phyloP scores from a whole-genome alignment of 2,797 vertebrate genomes.

The Crenichthys baileyi region DNA sequence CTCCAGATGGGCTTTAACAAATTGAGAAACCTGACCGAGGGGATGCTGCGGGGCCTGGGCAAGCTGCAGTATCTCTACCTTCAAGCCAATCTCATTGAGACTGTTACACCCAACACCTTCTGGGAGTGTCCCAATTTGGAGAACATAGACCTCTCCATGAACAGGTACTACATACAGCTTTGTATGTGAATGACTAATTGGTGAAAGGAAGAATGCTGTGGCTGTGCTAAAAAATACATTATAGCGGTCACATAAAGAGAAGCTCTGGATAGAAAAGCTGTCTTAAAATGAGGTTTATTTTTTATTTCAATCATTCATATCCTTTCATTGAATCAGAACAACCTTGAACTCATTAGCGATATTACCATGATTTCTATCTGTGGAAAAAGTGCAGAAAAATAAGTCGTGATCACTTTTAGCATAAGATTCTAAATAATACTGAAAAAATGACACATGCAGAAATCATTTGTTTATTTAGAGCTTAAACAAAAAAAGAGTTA shows the following conservation, averaged over 20 bases:
- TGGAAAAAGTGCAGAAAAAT: no score
- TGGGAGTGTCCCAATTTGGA: slow-evolving; percentile 96
- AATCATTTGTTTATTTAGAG: no score
- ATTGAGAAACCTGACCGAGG: slow-evolving; percentile 95
- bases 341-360: no score
- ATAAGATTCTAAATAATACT: no score
- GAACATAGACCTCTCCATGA: slow-evolving; percentile 99
- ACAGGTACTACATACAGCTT: slow-evolving; percentile 74
- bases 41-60: slow-evolving; percentile 93
- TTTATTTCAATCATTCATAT: not conserved
- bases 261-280: not conserved
- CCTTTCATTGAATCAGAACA: not conserved
- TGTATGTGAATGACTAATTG: not conserved
- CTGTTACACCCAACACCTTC: slow-evolving; percentile 94
- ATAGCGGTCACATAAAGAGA: not conserved
- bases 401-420: no score
- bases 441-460: no score
- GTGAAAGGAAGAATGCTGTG: not conserved
- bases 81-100: slow-evolving; percentile 98
- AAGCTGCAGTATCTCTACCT: slow-evolving; percentile 99
- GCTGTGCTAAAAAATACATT: not conserved
- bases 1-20: slow-evolving; percentile 98
- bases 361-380: not conserved
- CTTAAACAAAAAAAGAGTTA: no score
- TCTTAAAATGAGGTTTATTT: not conserved